Evolutionary conservation across 2,113 vertebrate species (phyloP).

Genomic region (Serranochromis macrocephalus): DNA sequence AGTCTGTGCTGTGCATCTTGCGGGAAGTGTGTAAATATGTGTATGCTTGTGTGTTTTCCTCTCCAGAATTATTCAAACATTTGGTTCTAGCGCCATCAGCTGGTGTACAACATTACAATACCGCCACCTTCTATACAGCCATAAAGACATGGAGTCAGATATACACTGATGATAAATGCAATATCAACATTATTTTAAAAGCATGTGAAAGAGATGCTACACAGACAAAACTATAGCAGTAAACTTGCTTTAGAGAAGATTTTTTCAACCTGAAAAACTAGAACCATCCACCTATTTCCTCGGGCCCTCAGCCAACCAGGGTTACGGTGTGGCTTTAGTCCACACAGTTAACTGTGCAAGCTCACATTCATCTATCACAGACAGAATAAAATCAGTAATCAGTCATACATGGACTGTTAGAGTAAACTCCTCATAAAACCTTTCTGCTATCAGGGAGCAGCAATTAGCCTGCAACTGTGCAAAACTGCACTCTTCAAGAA

Average conservation of each 20-base stretch:
- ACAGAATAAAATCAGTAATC: neutral
- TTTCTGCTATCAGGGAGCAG: neutral
- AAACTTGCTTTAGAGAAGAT: rapidly evolving
- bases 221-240: neutral
- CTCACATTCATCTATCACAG: neutral
- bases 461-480: neutral
- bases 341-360: neutral
- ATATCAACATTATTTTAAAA: neutral
- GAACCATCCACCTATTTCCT: neutral
- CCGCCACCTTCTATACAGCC: slow-evolving; percentile 10
- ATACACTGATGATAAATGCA: neutral
- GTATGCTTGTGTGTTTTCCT: neutral
- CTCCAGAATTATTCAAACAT: neutral
- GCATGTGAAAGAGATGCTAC: rapidly evolving
- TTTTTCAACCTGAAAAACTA: neutral
- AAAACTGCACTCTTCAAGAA: rapidly evolving
- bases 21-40: neutral
- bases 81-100: neutral
- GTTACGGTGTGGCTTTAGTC: neutral
- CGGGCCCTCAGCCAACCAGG: neutral
- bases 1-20: neutral
- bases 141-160: neutral
- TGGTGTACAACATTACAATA: neutral
- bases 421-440: rapidly evolving
- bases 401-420: neutral